A percentile compares a stretch with the other conserved stretches of the same genome.
Conservation (phyloP, 2,797 vertebrate genomes). For the Salarias fasciatus region DNA sequence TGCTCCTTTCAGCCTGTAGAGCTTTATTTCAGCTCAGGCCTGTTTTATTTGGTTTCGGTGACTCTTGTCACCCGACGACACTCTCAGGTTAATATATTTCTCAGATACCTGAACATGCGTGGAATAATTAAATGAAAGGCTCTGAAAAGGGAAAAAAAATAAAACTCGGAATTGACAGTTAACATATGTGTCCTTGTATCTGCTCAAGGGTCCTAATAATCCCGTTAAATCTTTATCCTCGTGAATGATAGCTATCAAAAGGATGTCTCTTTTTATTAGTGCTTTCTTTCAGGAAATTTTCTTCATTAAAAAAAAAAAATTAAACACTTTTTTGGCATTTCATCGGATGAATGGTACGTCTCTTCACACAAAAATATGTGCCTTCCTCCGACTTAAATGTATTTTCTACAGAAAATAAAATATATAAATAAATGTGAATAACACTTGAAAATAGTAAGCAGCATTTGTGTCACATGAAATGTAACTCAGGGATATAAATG, state of each 20-base stretch:
- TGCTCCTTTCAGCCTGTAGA: slow-evolving; percentile 47
- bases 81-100: slow-evolving; percentile 58
- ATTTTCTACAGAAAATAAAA: too few species aligned
- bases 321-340: too few species aligned
- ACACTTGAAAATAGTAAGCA: too few species aligned
- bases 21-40: slow-evolving; percentile 50
- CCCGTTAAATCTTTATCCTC: background rate
- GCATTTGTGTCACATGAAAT: too few species aligned
- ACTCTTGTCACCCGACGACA: slow-evolving; percentile 37
- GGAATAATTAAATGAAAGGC: slow-evolving; percentile 41
- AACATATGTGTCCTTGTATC: slow-evolving; percentile 12
- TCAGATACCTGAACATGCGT: slow-evolving; percentile 25
- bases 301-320: background rate
- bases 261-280: background rate
- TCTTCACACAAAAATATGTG: too few species aligned
- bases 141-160: slow-evolving; percentile 26
- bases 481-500: too few species aligned
- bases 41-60: slow-evolving; percentile 61
- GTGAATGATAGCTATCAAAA: background rate
- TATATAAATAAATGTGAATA: too few species aligned
- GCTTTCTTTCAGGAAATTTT: background rate
- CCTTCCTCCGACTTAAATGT: too few species aligned
- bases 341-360: too few species aligned
- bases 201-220: background rate
- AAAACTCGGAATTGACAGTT: background rate